Percentiles rank a stretch among this genome's conserved stretches.
phyloP scores from a whole-genome alignment of 2,797 vertebrate genomes.

The Crax fasciolata region DNA sequence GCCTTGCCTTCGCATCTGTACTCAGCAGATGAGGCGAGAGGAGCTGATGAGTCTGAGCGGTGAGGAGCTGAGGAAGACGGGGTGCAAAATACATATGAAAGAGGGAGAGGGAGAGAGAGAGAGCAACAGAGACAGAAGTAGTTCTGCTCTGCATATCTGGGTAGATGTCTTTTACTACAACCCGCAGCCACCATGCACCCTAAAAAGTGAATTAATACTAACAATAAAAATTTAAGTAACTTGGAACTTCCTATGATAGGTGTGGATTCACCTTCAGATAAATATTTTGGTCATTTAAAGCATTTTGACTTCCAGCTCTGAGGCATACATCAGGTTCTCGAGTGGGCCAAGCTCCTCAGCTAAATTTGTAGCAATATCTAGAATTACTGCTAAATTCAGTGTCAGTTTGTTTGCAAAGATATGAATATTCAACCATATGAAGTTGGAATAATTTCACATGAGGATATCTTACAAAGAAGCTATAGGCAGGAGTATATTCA shows the following conservation, averaged over 20 bases:
- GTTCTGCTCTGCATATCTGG: neutral
- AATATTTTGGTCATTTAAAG: neutral
- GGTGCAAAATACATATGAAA: neutral
- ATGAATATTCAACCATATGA: conserved; percentile 20
- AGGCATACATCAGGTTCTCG: neutral
- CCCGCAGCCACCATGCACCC: neutral
- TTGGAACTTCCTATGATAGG: neutral
- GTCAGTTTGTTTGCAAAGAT: conserved; percentile 52
- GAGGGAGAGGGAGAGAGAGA: neutral
- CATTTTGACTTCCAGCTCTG: conserved; percentile 1
- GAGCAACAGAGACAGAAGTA: neutral
- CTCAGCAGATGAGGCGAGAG: neutral
- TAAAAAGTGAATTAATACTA: neutral
- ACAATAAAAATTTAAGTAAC: neutral
- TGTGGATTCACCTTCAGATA: neutral
- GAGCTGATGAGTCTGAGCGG: neutral
- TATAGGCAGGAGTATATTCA: conserved; percentile 4
- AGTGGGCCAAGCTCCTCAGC: neutral
- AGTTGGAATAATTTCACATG: conserved; percentile 42
- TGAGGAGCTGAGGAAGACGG: neutral
- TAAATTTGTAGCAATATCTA: conserved; percentile 12
- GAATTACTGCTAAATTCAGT: conserved; percentile 44
- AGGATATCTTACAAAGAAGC: conserved; percentile 46
- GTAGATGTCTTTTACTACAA: neutral
- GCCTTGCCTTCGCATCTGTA: neutral